Conservation (phyloP, 2,888 invertebrate genomes). For the Pandemis heparana region DNA sequence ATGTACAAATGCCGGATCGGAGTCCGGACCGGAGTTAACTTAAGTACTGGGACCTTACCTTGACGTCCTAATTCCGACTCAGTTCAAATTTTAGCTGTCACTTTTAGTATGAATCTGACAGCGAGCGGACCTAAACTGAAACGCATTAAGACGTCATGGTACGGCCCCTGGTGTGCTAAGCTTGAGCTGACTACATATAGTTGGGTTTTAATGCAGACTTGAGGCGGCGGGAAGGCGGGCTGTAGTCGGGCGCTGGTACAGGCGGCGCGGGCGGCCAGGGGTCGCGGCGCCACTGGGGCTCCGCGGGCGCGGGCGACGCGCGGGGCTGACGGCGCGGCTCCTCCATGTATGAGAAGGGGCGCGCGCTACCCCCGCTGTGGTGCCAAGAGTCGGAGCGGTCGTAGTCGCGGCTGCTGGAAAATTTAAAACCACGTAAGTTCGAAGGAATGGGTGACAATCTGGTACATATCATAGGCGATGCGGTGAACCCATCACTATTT, state of each 20-base stretch:
- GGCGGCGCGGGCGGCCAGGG: slow-evolving; percentile 58
- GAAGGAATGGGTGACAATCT: no score
- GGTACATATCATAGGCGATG: no score
- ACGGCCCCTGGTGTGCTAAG: not conserved
- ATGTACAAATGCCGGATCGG: no score
- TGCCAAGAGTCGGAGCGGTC: slow-evolving; percentile 71
- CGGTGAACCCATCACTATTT: no score
- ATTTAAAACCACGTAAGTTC: not conserved
- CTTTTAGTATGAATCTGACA: no score
- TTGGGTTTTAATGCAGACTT: slow-evolving; percentile 72
- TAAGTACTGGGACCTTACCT: no score
- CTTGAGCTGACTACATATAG: slow-evolving; percentile 46
- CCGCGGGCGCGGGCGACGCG: slow-evolving; percentile 47
- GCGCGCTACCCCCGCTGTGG: slow-evolving; percentile 49
- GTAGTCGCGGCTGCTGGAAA: slow-evolving; percentile 50
- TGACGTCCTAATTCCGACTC: no score
- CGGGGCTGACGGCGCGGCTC: slow-evolving; percentile 57
- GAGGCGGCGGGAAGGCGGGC: slow-evolving; percentile 67
- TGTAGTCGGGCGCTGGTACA: slow-evolving; percentile 73
- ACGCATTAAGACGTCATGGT: no score
- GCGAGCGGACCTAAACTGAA: no score
- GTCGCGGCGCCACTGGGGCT: slow-evolving; percentile 60
- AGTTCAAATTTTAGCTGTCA: no score
- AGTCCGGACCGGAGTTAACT: no score
- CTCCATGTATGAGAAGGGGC: slow-evolving; percentile 72